Conservation (phyloP, 2,113 vertebrate genomes). For the Thalassarche chlororhynchos region DNA sequence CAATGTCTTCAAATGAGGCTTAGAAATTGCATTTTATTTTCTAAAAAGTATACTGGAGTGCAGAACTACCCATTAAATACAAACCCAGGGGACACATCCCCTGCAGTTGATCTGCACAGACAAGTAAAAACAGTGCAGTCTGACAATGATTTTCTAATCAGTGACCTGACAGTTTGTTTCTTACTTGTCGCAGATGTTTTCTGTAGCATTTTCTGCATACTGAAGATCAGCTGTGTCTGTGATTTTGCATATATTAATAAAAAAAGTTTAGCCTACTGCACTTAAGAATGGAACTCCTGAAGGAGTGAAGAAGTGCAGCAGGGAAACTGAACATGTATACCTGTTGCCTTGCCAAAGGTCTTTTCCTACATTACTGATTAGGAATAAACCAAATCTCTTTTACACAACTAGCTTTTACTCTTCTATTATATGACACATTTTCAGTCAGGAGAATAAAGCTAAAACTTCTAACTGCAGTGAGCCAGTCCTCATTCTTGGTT, state of each 20-base stretch:
- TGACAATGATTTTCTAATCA: slow-evolving; percentile 38
- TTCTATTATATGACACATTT: background rate
- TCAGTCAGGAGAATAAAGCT: background rate
- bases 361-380: background rate
- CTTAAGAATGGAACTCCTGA: background rate
- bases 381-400: background rate
- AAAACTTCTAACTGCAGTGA: background rate
- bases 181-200: slow-evolving; percentile 17
- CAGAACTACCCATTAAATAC: background rate
- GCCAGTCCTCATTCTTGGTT: background rate
- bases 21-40: slow-evolving; percentile 23
- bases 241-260: background rate
- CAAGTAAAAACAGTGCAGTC: background rate
- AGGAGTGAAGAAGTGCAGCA: background rate
- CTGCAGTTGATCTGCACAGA: background rate
- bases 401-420: background rate
- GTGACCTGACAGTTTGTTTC: background rate
- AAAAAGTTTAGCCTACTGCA: background rate
- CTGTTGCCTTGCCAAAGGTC: background rate
- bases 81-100: background rate
- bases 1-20: slow-evolving; percentile 54
- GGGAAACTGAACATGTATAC: background rate
- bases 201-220: background rate
- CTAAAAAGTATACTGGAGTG: background rate
- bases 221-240: background rate